phyloP scores from a whole-genome alignment of 2,888 invertebrate genomes.

The Phaonia tiefii region DNA sequence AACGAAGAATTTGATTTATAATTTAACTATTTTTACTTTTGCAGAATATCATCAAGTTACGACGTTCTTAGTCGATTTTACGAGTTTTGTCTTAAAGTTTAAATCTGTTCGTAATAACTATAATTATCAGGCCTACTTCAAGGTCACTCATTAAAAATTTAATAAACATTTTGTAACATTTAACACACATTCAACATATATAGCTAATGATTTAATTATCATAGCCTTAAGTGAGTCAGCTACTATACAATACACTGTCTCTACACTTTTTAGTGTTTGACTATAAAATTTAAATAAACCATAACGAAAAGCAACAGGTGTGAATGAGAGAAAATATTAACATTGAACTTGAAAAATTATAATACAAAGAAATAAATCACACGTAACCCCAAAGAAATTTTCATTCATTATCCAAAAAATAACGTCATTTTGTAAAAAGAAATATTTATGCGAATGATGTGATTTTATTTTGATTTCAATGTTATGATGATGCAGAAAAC shows the following conservation, averaged over 20 bases:
- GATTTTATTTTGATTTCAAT: constrained; percentile 40
- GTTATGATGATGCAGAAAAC: constrained; percentile 42
- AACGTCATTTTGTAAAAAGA: constrained; percentile 3
- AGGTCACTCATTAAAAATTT: no score
- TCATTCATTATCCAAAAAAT: not conserved
- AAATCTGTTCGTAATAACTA: no score
- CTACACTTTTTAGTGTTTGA: not conserved
- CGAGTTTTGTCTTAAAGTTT: no score
- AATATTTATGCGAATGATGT: not conserved
- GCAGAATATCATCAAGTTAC: no score
- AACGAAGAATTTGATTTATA: no score
- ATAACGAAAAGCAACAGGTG: not conserved
- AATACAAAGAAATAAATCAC: not conserved
- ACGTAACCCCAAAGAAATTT: not conserved
- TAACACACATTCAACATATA: no score
- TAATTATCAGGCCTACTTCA: not conserved
- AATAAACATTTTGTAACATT: no score
- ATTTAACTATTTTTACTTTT: no score
- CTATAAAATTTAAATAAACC: constrained; percentile 15
- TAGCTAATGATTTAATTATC: no score
- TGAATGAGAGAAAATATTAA: not conserved
- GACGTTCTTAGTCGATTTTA: no score
- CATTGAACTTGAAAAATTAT: constrained; percentile 25
- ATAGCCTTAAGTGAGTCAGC: no score
- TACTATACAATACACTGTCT: no score